Base-by-base conservation (phyloP, 2,888 invertebrate species). In the Drosophila mulleri region DNA sequence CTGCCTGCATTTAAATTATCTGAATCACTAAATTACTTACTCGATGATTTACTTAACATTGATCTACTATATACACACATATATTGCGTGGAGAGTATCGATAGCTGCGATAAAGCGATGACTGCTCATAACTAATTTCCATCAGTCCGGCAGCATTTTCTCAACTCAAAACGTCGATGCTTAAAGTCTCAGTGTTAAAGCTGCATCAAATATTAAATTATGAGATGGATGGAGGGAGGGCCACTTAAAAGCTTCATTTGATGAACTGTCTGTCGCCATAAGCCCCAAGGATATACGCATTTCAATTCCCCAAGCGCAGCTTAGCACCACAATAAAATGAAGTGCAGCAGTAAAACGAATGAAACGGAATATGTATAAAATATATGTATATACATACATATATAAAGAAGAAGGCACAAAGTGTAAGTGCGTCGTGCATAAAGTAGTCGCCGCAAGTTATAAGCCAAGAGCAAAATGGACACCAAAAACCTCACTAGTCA, bases 291-390 rank as follows among this genome's bases (percentile, higher is more conserved):
- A 81, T 72, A 81, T 77, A 72, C 72, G 77, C 79, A 83, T 83
- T 79, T 82, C 72, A 85, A 88, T 83, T 88, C 88, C 84, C 84
- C 74, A 69, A 88, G 77, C 88, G 83, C 81, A 85, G 86, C 84
- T 84, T 84, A 88, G 86, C 81, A 67, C 76, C 76, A 88, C 79
- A 85, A 85, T 85, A 85, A 85, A 85, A 85, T 88, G 88, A 85
- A 88, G 84, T 85, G 84, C 88, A 85, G 86, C 88, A 79, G 72
- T 85, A 79, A 84, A 80, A 80, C 70, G 65, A 80, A 81, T 58
- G 61, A 50, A 61, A 52, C 66, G 29, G 26, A 35, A 23, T 20
- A 58, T 23, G n/a, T 29, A 11, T 29, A n/a, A 1, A 12, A 2
- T 48, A 47, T 26, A 2, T 48, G 26, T 26, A 9, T 47, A 47